These are phyloP conservation scores for Psilopsiagon aurifrons DNA, from an alignment of 2,113 vertebrate species.

Conservation along the genomic window DNA sequence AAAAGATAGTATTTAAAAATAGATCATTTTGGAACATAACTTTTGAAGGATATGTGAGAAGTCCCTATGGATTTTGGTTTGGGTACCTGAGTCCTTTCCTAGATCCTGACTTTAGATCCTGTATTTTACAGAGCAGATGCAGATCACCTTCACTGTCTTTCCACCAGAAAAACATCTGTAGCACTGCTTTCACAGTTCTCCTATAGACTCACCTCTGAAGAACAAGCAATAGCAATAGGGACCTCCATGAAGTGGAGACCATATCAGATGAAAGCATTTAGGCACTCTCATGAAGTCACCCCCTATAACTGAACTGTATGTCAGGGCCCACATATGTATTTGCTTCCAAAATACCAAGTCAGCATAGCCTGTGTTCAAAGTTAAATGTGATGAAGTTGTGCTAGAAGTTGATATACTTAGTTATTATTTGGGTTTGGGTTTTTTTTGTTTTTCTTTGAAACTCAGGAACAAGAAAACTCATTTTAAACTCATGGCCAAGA, in stretches of 20 bases:
- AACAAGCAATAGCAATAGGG: not conserved
- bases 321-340: not conserved
- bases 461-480: not conserved
- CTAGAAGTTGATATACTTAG: not conserved
- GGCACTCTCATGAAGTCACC: not conserved
- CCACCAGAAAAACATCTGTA: not conserved
- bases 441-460: not conserved
- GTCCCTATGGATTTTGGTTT: not conserved
- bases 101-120: not conserved
- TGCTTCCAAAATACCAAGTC: not conserved
- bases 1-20: not conserved
- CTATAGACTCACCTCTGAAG: not conserved
- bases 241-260: not conserved
- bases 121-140: not conserved
- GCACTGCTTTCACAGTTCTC: not conserved
- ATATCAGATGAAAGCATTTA: not conserved
- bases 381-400: not conserved
- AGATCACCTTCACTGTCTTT: not conserved
- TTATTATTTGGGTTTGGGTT: not conserved
- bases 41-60: not conserved
- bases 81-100: not conserved
- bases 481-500: not conserved
- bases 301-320: not conserved
- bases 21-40: not conserved
- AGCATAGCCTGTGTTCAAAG: not conserved